phyloP scores from a whole-genome alignment of 2,888 invertebrate species.

The Habroteleia sp. region DNA sequence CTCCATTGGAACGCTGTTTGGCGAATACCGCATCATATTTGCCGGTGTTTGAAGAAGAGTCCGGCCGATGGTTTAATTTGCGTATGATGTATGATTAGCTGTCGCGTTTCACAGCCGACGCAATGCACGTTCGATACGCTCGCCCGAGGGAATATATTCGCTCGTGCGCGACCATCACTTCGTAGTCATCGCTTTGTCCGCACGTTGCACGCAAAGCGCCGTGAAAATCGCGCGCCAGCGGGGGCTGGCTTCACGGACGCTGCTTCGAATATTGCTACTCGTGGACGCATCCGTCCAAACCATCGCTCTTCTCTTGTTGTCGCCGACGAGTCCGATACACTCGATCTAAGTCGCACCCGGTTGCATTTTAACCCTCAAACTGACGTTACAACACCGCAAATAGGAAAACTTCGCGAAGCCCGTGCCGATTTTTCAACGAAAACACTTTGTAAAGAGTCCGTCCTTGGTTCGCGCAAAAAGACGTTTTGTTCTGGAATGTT shows the following conservation, averaged over 20 bases:
- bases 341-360: conserved; percentile 51
- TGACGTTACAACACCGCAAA: conserved; percentile 33
- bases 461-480: conserved; percentile 9
- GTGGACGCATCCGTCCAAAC: conserved; percentile 66
- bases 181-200: conserved; percentile 68
- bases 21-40: conserved; percentile 56
- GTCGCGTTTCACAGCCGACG: conserved; percentile 63
- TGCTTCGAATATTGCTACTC: conserved; percentile 68
- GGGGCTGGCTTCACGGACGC: conserved; percentile 54
- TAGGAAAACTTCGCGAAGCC: conserved; percentile 47
- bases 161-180: conserved; percentile 66
- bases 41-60: conserved; percentile 60
- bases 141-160: conserved; percentile 60
- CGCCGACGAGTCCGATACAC: conserved; percentile 29
- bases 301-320: conserved; percentile 53
- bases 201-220: conserved; percentile 63
- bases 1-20: conserved; percentile 51
- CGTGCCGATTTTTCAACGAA: conserved; percentile 40
- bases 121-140: conserved; percentile 49
- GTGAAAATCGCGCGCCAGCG: conserved; percentile 71
- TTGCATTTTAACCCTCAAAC: conserved; percentile 57
- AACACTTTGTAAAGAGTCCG: conserved; percentile 31
- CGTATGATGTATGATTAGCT: conserved; percentile 64
- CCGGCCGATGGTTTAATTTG: conserved; percentile 60
- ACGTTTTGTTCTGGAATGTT: background rate